These are phyloP conservation scores for Dimorphilus gyrociliatus DNA, from an alignment of 2,888 invertebrate species.

Conservation along the genomic window DNA sequence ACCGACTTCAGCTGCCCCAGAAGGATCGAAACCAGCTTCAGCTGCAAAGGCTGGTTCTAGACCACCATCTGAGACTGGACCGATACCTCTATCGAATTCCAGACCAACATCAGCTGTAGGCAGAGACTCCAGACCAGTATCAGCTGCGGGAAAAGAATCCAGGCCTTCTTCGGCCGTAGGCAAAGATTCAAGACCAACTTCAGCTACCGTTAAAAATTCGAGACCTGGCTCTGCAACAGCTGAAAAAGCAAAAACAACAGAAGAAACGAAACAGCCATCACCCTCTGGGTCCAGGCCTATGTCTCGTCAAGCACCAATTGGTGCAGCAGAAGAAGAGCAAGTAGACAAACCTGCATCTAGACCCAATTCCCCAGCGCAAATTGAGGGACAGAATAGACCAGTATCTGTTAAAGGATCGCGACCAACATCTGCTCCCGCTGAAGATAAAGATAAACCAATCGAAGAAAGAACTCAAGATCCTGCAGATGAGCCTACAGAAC, in stretches of 20 bases:
- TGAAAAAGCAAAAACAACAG: slow-evolving; percentile 1
- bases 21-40: slow-evolving; percentile 10
- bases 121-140: slow-evolving; percentile 5
- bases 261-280: background rate
- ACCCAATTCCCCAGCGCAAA: slow-evolving; percentile 8
- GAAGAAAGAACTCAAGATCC: no score
- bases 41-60: slow-evolving; percentile 4
- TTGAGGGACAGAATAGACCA: slow-evolving; percentile 6
- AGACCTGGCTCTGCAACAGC: slow-evolving; percentile 10
- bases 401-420: no score
- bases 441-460: no score
- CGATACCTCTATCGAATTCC: slow-evolving; percentile 4
- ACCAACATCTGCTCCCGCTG: no score
- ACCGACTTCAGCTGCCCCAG: slow-evolving; percentile 2
- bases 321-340: slow-evolving; percentile 10
- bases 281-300: no score
- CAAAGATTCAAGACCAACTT: slow-evolving; percentile 5
- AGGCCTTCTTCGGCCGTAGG: slow-evolving; percentile 3
- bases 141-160: slow-evolving; percentile 3
- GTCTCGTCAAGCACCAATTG: no score
- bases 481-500: no score
- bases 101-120: slow-evolving; percentile 6
- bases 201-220: slow-evolving; percentile 8
- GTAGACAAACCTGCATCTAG: slow-evolving; percentile 12
- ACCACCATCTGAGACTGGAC: slow-evolving; percentile 6